A percentile compares a stretch with the other conserved stretches of the same genome.
Evolutionary conservation across 2,888 invertebrate species (phyloP).

Genomic region (Dryadula phaetusa): DNA sequence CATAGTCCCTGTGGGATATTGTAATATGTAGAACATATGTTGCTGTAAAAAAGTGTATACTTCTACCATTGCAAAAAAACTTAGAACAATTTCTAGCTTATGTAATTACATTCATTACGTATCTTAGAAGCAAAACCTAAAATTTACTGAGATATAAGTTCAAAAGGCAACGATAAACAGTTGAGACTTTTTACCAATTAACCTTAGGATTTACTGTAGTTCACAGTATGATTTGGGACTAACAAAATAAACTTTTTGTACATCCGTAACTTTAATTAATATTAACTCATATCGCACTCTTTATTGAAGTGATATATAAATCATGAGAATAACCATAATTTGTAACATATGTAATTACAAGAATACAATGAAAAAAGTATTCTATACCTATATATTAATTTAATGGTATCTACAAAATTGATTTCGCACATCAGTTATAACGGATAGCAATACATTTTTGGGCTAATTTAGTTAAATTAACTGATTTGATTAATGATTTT

Average conservation of each 20-base stretch:
- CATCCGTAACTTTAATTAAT: background rate
- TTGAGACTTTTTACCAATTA: too few species aligned
- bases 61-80: too few species aligned
- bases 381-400: constrained; percentile 1
- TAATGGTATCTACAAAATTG: constrained; percentile 6
- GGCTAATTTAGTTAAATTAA: background rate
- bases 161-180: too few species aligned
- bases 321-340: background rate
- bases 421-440: background rate
- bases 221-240: too few species aligned
- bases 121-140: too few species aligned
- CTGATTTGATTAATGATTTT: background rate
- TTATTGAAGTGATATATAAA: background rate
- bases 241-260: background rate
- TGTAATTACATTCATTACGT: too few species aligned
- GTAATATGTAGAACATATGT: background rate
- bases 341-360: background rate
- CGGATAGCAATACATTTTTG: background rate
- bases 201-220: too few species aligned
- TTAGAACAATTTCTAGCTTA: too few species aligned
- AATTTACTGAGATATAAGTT: too few species aligned
- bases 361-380: background rate
- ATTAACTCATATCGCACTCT: background rate
- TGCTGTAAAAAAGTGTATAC: too few species aligned
- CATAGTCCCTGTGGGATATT: background rate